Evolutionary conservation across 2,797 vertebrate species (phyloP), one percentile per base, ranked within the genome.

Genomic region (Brachymystax lenok): DNA sequence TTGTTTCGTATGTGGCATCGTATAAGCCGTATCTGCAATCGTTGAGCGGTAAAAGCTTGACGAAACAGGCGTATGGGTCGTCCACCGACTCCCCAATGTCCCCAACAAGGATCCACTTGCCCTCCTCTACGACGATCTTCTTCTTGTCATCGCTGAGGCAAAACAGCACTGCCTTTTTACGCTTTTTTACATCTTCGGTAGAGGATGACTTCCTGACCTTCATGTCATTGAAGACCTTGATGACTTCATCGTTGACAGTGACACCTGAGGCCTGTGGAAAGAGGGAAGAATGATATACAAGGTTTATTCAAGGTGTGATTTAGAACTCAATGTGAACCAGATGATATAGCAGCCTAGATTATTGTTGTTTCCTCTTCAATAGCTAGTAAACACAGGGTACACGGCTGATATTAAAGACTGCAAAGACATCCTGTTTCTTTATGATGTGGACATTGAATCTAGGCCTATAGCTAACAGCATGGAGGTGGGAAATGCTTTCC

Each of bases 151-250:
- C 95, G 17, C 97, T 98, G 85, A 99, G 94, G 74, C 97, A 97
- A 94, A 99, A 99, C 77, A 99, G 94, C 79, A 99, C 97, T 0
- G 96, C 98, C 95, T 99, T 99, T 95, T 99, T 99, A 92, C 97
- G 96, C 92, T 98, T 98, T 93, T 98, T 99, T 88, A 98, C 96
- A 86, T 99, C 98, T 66, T 99, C 97, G 54, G 95, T 94, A 70
- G 96, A 93, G 46, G 97, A 97, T 46, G 96, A 97, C 92, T 99
- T 99, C 84, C 98, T 96, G 91, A 99, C 97, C 94, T 99, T 99
- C 98, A 99, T 99, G 88, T 98, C 97, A 89, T 99, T 99, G 89
- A 99, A 98, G 91, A 99, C 97, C 90, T 94, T 96, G 94, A 99
- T 98, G 93, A 99, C 98, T 91, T 99, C 97, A 92, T 99, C 98